Evolutionary conservation across 2,797 vertebrate genomes (phyloP), one percentile per base, ranked within the genome.

Genomic region (Spinus olivaceus): DNA sequence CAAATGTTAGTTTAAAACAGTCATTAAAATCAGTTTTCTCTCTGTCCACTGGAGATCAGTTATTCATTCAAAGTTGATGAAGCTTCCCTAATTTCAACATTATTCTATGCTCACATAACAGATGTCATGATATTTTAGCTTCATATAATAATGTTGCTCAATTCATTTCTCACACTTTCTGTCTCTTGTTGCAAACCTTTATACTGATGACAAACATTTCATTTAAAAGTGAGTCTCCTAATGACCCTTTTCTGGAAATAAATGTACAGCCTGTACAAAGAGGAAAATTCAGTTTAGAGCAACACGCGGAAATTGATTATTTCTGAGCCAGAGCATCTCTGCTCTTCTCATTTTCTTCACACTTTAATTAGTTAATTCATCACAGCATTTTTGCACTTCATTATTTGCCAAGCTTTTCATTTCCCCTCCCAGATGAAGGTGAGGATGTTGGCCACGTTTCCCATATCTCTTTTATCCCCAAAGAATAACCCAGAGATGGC

Each of bases 51-150:
- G 61, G 79, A 96, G 71, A 95, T 91, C 61, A 53, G 74, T 72
- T 88, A 57, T 82, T 95, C 70, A 88, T 84, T 94, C 81, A 95
- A 97, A 97, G 60, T 63, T 97, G 82, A 94, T 95, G 87, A 95
- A 96, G 79, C 74, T 90, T 96, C 83, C 33, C 90, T 96, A 91
- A 95, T 96, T 97, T 97, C 81, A 94, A 94, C 85, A 87, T 97
- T 97, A 97, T 95, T 84, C 88, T 84, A 18, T 79, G 42, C 7
- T 42, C 61, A 81, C 56, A 30, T 88, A 95, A 86, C 53, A 94
- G 74, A 39, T 73, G 47, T 77, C 80, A 85, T 95, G 92, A 69
- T 92, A 94, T 87, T 95, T 97, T 73, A 88, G 54, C 94, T 92
- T 91, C 87, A 60, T 32, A 63, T 44, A 91, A 88, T 86, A 76